A percentile compares a stretch with the other conserved stretches of the same genome.
phyloP scores from a whole-genome alignment of 2,113 vertebrate species.

The Ammodramus savannarum region DNA sequence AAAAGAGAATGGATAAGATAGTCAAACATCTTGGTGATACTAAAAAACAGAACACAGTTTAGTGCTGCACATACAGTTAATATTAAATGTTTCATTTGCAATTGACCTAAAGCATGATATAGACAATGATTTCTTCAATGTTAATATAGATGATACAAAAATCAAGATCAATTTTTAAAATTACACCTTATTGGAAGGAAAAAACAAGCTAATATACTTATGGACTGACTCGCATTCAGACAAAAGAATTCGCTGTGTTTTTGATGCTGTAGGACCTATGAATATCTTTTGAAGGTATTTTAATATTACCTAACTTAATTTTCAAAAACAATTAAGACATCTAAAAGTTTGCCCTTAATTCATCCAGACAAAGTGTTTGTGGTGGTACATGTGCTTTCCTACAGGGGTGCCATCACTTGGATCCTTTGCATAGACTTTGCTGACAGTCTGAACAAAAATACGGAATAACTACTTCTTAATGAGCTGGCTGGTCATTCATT shows the following conservation, averaged over 20 bases:
- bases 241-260: not conserved
- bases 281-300: not conserved
- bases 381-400: not conserved
- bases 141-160: not conserved
- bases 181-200: not conserved
- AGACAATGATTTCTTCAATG: not conserved
- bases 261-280: not conserved
- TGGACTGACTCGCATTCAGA: not conserved
- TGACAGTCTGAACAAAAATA: conserved; percentile 21
- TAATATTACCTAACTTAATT: not conserved
- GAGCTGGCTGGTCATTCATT: conserved; percentile 4
- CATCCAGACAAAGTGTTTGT: not conserved
- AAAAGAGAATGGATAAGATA: not conserved
- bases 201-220: not conserved
- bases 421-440: not conserved
- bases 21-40: not conserved
- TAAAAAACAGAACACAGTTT: not conserved
- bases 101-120: not conserved
- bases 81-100: not conserved
- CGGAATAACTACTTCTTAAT: conserved; percentile 15
- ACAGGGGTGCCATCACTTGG: not conserved
- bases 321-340: not conserved
- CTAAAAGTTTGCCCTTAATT: not conserved
- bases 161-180: not conserved
- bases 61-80: not conserved